These are phyloP conservation scores for Sebastes iracundus DNA, from an alignment of 2,797 vertebrate species.

Conservation along the genomic window DNA sequence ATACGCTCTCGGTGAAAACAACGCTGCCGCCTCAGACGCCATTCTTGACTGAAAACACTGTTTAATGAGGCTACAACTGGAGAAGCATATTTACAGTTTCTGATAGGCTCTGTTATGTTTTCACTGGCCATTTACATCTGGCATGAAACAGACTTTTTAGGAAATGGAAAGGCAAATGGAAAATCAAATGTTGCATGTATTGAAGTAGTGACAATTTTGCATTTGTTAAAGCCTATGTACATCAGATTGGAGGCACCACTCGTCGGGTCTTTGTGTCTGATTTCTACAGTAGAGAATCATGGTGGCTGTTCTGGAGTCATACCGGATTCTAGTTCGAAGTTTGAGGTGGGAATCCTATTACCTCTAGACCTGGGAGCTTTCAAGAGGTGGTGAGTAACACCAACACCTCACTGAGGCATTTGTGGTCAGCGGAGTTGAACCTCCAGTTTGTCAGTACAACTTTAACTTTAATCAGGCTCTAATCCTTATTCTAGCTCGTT, in stretches of 20 bases:
- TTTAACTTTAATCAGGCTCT: not conserved
- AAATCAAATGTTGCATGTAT: conserved; percentile 24
- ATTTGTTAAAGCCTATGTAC: not conserved
- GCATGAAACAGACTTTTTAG: conserved; percentile 1
- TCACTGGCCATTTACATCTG: conserved; percentile 60
- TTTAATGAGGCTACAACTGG: conserved; percentile 60
- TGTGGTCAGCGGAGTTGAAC: not conserved
- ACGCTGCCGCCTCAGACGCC: conserved; percentile 25
- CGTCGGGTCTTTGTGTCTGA: conserved; percentile 7
- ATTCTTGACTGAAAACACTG: conserved; percentile 48
- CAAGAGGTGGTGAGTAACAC: not conserved
- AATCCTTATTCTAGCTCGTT: not conserved
- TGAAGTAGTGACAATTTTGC: conserved; percentile 2
- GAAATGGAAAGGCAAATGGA: conserved; percentile 17
- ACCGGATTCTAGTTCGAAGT: not conserved
- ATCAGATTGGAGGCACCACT: conserved; percentile 12
- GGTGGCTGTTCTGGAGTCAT: not conserved
- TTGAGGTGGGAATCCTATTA: not conserved
- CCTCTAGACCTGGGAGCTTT: not conserved
- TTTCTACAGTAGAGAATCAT: conserved; percentile 6
- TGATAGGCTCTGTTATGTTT: conserved; percentile 61
- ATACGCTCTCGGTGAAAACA: conserved; percentile 46
- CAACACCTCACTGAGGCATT: not conserved
- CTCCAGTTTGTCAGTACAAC: not conserved
- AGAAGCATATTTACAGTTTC: conserved; percentile 30